Percentiles rank a stretch among this genome's conserved stretches.
These are phyloP conservation scores for Quadriops clusia DNA, from an alignment of 2,888 invertebrate species.

Conservation along the genomic window DNA sequence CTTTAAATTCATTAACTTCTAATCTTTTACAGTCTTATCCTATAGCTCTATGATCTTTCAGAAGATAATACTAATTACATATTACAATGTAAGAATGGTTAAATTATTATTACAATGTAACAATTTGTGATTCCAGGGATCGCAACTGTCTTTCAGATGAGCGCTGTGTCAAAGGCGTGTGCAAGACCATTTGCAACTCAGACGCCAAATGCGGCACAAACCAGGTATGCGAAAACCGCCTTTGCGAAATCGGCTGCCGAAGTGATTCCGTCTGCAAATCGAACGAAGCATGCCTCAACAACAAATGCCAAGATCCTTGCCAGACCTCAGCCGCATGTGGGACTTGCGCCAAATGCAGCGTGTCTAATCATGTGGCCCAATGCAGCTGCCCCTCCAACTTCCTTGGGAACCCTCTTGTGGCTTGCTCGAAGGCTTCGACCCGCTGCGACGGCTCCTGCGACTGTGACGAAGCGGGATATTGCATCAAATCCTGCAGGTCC, in stretches of 20 bases:
- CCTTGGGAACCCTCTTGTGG: constrained; percentile 68
- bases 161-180: constrained; percentile 71
- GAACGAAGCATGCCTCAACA: constrained; percentile 68
- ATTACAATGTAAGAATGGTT: too few species aligned
- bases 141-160: constrained; percentile 74
- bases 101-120: too few species aligned
- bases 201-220: constrained; percentile 68
- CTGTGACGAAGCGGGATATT: constrained; percentile 73
- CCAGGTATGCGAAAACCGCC: constrained; percentile 77
- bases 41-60: too few species aligned
- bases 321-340: constrained; percentile 59
- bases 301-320: constrained; percentile 78
- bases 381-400: constrained; percentile 76
- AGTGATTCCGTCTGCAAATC: constrained; percentile 67
- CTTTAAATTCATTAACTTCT: too few species aligned
- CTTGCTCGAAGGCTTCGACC: constrained; percentile 60
- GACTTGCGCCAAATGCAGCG: constrained; percentile 70
- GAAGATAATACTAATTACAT: too few species aligned
- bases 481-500: constrained; percentile 54
- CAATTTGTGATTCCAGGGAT: constrained; percentile 64
- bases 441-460: constrained; percentile 67
- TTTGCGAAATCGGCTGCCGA: constrained; percentile 79
- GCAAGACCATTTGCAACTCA: constrained; percentile 76
- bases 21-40: too few species aligned
- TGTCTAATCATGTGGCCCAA: constrained; percentile 72